A percentile compares a stretch with the other conserved stretches of the same genome.
These are phyloP conservation scores for Ammodytes marinus DNA, from an alignment of 2,113 vertebrate species.

Conservation along the genomic window DNA sequence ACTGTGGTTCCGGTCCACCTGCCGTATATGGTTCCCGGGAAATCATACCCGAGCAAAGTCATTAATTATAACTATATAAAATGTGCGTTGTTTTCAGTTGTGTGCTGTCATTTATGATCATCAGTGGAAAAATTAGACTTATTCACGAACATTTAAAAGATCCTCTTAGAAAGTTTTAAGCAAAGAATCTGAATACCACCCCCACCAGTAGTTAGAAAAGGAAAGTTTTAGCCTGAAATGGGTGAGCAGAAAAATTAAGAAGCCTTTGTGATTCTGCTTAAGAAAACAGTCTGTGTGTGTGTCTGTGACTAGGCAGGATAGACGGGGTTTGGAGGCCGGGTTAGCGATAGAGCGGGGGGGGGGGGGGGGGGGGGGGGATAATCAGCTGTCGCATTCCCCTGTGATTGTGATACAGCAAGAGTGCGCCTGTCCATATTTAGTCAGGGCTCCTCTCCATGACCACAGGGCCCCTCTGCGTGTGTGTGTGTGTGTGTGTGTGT, in stretches of 20 bases:
- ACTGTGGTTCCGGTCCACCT: too few species aligned
- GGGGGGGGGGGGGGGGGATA: conserved; percentile 43
- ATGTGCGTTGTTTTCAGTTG: too few species aligned
- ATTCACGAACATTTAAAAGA: too few species aligned
- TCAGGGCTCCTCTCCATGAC: conserved; percentile 87
- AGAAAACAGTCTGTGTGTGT: conserved; percentile 33
- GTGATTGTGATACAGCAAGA: conserved; percentile 86
- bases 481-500: conserved; percentile 80
- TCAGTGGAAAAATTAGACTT: too few species aligned
- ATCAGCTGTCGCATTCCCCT: conserved; percentile 89
- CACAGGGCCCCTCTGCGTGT: conserved; percentile 72
- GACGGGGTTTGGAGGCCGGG: conserved; percentile 23
- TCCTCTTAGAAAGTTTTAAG: too few species aligned
- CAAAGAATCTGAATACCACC: too few species aligned
- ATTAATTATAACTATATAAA: too few species aligned
- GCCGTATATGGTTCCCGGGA: too few species aligned
- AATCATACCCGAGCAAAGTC: too few species aligned
- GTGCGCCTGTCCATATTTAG: conserved; percentile 92
- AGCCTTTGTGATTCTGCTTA: neutral
- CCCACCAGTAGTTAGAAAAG: neutral
- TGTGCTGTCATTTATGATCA: too few species aligned
- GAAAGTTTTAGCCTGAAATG: neutral
- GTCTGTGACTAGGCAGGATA: conserved; percentile 63
- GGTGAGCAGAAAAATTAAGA: neutral
- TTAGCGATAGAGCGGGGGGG: neutral